Base-by-base conservation (phyloP, 2,888 invertebrate genomes). In the Mycogona germanica region DNA sequence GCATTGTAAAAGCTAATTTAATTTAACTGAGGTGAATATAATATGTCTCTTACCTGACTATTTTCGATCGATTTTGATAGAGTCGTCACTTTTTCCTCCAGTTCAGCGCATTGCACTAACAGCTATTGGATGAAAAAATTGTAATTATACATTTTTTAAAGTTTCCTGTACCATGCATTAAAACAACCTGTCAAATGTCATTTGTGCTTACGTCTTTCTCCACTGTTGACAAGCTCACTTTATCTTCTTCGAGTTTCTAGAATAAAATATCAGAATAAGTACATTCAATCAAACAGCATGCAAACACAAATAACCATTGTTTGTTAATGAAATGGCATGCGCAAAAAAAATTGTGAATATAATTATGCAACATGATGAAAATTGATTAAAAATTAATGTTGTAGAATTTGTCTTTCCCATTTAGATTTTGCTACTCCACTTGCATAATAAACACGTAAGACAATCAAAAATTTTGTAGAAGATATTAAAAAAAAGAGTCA, bases 131-230 rank as follows among this genome's bases (percentile, higher is more conserved):
- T n/a, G n/a, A n/a, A n/a, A n/a, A n/a, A n/a, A n/a, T n/a, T n/a
- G n/a, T n/a, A 40, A 28, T 29, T 47, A 28, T 35, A 44, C 37
- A 48, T 48, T 7, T 30, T 48, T 2, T 21, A 48, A 38, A 21
- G 21, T 45, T 45, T 9, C 9, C 7, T 21, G 12, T 14, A 45
- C 9, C 25, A 25, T 45, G n/a, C n/a, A n/a, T n/a, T n/a, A n/a
- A n/a, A n/a, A n/a, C 35, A 23, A 40, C 23, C 9, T 19, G 19
- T 49, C 25, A 9, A 21, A 14, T 14, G n/a, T 9, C 2, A 28
- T 29, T 14, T 14, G 14, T 29, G 60, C 57, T 58, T 62, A 70
- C 69, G 59, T 64, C 77, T 78, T 64, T 82, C 79, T 70, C 62
- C 21, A 60, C 59, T 23, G 59, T 58, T 60, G 60, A 61, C 55